phyloP scores from a whole-genome alignment of 2,113 vertebrate species.

The Rhineura floridana region DNA sequence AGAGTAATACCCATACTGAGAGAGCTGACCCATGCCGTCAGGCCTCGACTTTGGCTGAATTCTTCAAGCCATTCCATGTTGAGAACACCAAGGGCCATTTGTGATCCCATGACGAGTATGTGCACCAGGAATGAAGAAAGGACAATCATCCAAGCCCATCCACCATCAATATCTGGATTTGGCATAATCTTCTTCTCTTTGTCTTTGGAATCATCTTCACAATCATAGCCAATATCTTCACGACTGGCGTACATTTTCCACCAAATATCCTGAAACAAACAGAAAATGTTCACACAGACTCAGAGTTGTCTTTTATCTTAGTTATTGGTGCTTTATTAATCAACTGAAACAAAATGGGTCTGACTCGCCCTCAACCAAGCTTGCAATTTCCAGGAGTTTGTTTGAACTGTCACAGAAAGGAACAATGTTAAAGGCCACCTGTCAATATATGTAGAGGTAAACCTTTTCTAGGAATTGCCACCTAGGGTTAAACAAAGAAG shows the following conservation, averaged over 20 bases:
- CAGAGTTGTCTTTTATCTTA: constrained; percentile 3
- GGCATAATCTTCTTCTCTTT: constrained; percentile 68
- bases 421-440: background rate
- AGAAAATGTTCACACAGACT: constrained; percentile 35
- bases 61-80: constrained; percentile 86
- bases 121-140: constrained; percentile 82
- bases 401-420: background rate
- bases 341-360: background rate
- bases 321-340: background rate
- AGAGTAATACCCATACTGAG: constrained; percentile 83
- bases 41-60: constrained; percentile 81
- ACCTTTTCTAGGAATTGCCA: background rate
- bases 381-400: background rate
- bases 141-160: constrained; percentile 85
- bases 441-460: background rate
- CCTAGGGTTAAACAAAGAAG: background rate
- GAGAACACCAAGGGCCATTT: constrained; percentile 84
- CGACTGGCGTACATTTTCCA: constrained; percentile 77
- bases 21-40: constrained; percentile 83
- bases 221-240: constrained; percentile 76
- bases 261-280: constrained; percentile 65
- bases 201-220: constrained; percentile 72
- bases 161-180: constrained; percentile 77
- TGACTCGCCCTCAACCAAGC: background rate
- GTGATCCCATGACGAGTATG: constrained; percentile 82